phyloP scores from a whole-genome alignment of 2,797 vertebrate genomes.

The Muscicapa striata region DNA sequence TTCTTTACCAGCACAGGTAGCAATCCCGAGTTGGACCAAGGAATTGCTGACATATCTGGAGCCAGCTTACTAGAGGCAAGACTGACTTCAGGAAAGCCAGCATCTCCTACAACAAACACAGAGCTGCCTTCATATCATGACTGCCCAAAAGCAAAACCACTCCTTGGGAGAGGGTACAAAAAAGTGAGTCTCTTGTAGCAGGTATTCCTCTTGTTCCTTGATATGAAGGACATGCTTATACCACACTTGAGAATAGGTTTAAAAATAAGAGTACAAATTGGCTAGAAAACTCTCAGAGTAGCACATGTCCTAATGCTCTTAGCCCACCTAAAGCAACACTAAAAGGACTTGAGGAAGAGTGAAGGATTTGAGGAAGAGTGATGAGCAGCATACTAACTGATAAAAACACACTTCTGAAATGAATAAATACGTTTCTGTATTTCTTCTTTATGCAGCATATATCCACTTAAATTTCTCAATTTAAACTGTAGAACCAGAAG shows the following conservation, averaged over 20 bases:
- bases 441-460: fast-evolving
- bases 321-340: background rate
- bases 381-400: background rate
- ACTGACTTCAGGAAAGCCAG: background rate
- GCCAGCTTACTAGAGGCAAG: background rate
- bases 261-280: background rate
- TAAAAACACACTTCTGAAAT: background rate
- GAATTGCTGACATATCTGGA: background rate
- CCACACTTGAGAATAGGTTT: background rate
- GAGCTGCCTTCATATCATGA: background rate
- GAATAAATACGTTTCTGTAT: background rate
- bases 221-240: background rate
- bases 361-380: background rate
- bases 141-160: background rate
- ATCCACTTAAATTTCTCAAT: background rate
- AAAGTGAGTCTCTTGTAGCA: background rate
- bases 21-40: background rate
- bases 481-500: background rate
- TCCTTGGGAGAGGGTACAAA: background rate
- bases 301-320: background rate
- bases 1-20: background rate
- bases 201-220: background rate
- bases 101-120: background rate
- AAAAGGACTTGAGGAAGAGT: background rate
- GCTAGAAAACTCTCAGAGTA: background rate